These are phyloP conservation scores for Monopterus albus DNA, from an alignment of 2,113 vertebrate genomes.

Conservation along the genomic window DNA sequence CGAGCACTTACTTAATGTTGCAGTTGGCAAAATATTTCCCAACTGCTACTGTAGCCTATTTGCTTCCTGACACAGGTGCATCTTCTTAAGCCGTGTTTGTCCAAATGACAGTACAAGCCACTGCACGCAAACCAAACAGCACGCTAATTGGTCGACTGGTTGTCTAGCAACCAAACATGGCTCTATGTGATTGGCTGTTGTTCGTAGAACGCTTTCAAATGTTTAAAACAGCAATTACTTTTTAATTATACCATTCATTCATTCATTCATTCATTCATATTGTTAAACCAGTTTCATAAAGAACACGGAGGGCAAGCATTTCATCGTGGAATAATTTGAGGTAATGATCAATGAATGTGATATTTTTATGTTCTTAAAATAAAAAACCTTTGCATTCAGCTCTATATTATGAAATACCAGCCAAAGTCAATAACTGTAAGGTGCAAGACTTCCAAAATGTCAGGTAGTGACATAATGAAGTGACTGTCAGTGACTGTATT, in stretches of 20 bases:
- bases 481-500: too few relatives aligned
- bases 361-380: too few relatives aligned
- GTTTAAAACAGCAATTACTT: not conserved
- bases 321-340: too few relatives aligned
- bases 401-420: not conserved
- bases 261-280: too few relatives aligned
- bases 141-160: constrained; percentile 68
- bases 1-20: constrained; percentile 5
- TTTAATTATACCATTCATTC: not conserved
- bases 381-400: too few relatives aligned
- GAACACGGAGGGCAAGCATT: too few relatives aligned
- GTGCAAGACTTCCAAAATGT: too few relatives aligned
- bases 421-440: not conserved
- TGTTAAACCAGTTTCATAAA: too few relatives aligned
- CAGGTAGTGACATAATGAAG: too few relatives aligned
- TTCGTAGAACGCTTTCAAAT: not conserved
- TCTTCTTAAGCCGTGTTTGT: not conserved
- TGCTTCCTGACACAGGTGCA: not conserved
- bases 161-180: constrained; percentile 75
- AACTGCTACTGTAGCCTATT: not conserved
- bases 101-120: not conserved
- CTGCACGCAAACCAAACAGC: constrained; percentile 46
- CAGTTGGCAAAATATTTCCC: not conserved
- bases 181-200: constrained; percentile 63
- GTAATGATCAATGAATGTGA: too few relatives aligned